Evolutionary conservation across 2,113 vertebrate species (phyloP).

Genomic region (Phylloscopus trochiloides): DNA sequence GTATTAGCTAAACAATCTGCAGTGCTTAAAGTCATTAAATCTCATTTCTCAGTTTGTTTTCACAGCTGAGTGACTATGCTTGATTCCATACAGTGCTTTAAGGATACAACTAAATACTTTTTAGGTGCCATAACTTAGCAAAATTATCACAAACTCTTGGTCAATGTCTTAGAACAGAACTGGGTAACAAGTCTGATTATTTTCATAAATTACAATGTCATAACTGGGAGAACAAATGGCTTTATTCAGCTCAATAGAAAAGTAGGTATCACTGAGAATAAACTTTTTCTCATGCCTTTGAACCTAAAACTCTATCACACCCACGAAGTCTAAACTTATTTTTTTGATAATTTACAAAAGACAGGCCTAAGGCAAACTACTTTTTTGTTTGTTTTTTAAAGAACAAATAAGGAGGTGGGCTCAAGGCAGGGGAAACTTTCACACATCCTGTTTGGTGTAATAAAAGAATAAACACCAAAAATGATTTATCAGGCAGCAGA

Average conservation of each 20-base stretch:
- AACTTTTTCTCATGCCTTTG: background rate
- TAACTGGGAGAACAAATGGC: background rate
- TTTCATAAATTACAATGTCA: background rate
- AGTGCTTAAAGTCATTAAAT: background rate
- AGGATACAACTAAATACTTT: background rate
- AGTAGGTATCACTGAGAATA: background rate
- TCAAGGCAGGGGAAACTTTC: background rate
- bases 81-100: background rate
- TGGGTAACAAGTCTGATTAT: background rate
- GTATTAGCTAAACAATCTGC: background rate
- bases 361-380: background rate
- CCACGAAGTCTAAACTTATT: background rate
- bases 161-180: background rate
- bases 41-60: conserved; percentile 14
- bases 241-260: background rate
- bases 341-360: background rate
- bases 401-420: background rate
- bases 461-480: conserved; percentile 24
- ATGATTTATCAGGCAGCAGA: conserved; percentile 52
- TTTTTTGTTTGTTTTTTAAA: background rate
- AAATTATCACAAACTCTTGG: background rate
- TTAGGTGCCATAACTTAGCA: background rate
- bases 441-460: conserved; percentile 14
- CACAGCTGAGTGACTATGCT: background rate
- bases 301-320: background rate